Conservation (phyloP, 37 sponge, comb jelly and placozoan genomes). For the Sycon ciliatum region DNA sequence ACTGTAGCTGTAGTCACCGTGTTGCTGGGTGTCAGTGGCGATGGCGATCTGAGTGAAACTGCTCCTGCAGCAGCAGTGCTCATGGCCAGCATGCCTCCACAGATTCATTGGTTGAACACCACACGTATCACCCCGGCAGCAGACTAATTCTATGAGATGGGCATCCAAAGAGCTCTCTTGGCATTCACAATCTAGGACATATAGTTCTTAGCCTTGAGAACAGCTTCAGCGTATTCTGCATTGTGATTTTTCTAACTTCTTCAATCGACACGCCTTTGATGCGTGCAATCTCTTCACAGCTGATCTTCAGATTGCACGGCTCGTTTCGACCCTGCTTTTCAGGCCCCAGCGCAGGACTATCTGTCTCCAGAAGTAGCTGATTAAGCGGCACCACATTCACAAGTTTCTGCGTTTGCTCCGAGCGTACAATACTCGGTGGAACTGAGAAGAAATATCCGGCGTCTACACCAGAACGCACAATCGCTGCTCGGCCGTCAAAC, state of each 20-base stretch:
- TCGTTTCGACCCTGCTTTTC: slow-evolving; percentile 19
- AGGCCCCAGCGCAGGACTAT: slow-evolving; percentile 36
- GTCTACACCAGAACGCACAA: slow-evolving; percentile 17
- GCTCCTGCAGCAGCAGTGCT: too few relatives aligned
- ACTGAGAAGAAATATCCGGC: slow-evolving; percentile 32
- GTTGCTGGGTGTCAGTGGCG: too few relatives aligned
- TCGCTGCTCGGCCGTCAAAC: slow-evolving; percentile 28
- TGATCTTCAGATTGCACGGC: slow-evolving; percentile 12
- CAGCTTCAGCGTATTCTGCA: slow-evolving; percentile 26
- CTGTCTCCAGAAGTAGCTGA: slow-evolving; percentile 30
- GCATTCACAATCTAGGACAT: too few relatives aligned
- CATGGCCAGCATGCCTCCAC: too few relatives aligned
- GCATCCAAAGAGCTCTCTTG: too few relatives aligned
- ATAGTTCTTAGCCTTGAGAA: slow-evolving; percentile 17
- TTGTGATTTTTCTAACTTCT: slow-evolving; percentile 18
- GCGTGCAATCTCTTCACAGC: slow-evolving; percentile 13
- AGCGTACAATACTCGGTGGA: slow-evolving; percentile 23
- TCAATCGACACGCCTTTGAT: neutral
- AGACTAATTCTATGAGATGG: too few relatives aligned
- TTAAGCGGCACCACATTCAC: slow-evolving; percentile 24
- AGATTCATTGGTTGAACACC: too few relatives aligned
- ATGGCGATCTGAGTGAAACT: too few relatives aligned
- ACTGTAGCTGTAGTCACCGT: too few relatives aligned
- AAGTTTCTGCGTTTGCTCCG: slow-evolving; percentile 22
- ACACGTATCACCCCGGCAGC: too few relatives aligned